Base-by-base conservation (phyloP, 2,888 invertebrate species). In the Craniophora ligustri region DNA sequence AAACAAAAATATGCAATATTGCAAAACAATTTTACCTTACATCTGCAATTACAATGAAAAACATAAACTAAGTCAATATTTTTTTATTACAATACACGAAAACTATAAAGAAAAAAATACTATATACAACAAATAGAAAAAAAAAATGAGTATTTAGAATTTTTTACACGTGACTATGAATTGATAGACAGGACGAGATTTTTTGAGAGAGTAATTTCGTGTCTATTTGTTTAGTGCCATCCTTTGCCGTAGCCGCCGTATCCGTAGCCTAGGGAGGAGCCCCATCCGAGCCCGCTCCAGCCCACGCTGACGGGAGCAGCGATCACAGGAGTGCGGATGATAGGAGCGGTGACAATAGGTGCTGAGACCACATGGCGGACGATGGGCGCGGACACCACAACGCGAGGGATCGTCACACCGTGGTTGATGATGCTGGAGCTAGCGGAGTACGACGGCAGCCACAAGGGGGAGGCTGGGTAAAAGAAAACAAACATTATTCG, bases 391-490 rank as follows among this genome's bases (percentile, higher is more conserved):
- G 70, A 71, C 49, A 65, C 56, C 6, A 78, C 69, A 28, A 79
- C 66, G 15, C 62, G 75, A 28, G 86, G 85, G 49, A 88, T 55
- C 44, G 82, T 72, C 49, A 81, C 49, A 21, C 88, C 88, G 58
- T 88, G 89, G 81, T 88, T 85, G 65, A 89, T 62, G 50, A 83
- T 44, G 72, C 78, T 87, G 46, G 86, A 84, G 42, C 78, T 82
- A 41, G 78, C 77, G 21, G 82, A 82, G 11, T 79, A 82, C 28
- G 81, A 78, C 40, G 82, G 72, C 23, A 75, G 63, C 35, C 65
- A 44, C 65, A 65, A 16, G 13, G 69, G 63, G 40, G 71, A 66
- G 49, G 63, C 73, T 72, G 60, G 1, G 11, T 16, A 8, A 32
- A 62, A 44, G 23, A 38, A 31, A 1, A 28, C 18, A 7, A 5